Percentiles rank a stretch among this genome's conserved stretches.
These are phyloP conservation scores for Syngnathoides biaculeatus DNA, from an alignment of 2,113 vertebrate species.

Conservation along the genomic window DNA sequence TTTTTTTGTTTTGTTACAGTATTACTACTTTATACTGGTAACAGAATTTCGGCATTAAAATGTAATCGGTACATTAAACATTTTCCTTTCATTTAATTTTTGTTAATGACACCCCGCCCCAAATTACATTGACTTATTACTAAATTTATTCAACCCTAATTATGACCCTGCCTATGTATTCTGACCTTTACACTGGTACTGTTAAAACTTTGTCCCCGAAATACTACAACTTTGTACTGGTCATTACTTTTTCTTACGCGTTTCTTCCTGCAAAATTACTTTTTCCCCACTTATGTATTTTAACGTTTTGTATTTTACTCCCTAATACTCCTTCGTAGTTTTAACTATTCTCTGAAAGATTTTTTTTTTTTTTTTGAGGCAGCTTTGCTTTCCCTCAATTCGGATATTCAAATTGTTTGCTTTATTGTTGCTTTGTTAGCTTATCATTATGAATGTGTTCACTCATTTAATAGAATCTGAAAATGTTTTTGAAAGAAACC, in stretches of 20 bases:
- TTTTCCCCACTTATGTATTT: neutral
- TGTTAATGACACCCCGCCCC: no score
- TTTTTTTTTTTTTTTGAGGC: conserved; percentile 47
- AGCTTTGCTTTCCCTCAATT: conserved; percentile 31
- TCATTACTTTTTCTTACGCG: no score
- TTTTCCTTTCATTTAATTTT: neutral
- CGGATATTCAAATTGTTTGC: conserved; percentile 38
- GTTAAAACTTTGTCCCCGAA: no score
- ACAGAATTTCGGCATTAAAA: no score
- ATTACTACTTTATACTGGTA: no score
- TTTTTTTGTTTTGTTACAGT: no score
- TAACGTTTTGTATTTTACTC: neutral
- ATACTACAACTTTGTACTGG: no score
- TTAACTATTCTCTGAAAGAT: neutral
- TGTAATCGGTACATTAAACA: no score
- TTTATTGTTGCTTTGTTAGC: conserved; percentile 35
- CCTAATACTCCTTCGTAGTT: neutral
- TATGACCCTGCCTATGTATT: no score
- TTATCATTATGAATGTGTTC: conserved; percentile 60
- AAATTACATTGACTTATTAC: no score
- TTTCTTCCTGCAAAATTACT: neutral
- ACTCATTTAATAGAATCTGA: conserved; percentile 31
- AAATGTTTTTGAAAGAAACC: conserved; percentile 36
- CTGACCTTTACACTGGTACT: no score
- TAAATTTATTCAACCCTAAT: no score